Evolutionary conservation across 2,113 vertebrate genomes (phyloP), one percentile per base, ranked within the genome.

Genomic region (Oreochromis niloticus): DNA sequence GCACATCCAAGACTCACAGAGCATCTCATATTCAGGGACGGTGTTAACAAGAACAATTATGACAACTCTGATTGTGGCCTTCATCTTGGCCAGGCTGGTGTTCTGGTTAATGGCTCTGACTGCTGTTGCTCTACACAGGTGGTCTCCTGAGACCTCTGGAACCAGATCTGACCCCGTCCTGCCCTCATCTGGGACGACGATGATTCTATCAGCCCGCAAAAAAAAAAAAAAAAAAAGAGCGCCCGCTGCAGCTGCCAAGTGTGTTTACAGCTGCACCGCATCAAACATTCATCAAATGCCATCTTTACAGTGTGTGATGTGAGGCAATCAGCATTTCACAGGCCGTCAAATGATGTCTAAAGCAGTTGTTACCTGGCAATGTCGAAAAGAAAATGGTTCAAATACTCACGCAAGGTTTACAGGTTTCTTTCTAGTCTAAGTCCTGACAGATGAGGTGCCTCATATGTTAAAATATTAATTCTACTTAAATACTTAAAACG

Each of bases 251-350:
- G 95, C 95, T 97, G 96, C 96, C 96, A 96, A 95, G 92, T 92
- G 96, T 96, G 95, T 96, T 96, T 96, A 95, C 96, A 96, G 96
- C 95, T 96, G 96, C 93, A 93, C 86, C 36, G 90, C 95, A 96
- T 96, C 95, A 97, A 96, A 96, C 95, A 94, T 96, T 96, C 96
- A 96, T 96, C 96, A 96, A 95, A 96, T 94, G 94, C 93, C 95
- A 95, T 96, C 95, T 96, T 96, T 95, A 95, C 94, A 95, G 95
- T 93, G 94, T 96, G 95, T 96, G 95, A 96, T 96, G 96, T 96
- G 96, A 94, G 94, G 92, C 96, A 96, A 96, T 97, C 96, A 96
- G 94, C 96, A 96, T 97, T 96, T 96, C 96, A 97, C 95, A 96
- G 95, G 93, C 95, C 95, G 96, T 96, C 95, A 96, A 95, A 96